These are phyloP conservation scores for Cirrhinus mrigala DNA, from an alignment of 2,797 vertebrate genomes.

Conservation along the genomic window DNA sequence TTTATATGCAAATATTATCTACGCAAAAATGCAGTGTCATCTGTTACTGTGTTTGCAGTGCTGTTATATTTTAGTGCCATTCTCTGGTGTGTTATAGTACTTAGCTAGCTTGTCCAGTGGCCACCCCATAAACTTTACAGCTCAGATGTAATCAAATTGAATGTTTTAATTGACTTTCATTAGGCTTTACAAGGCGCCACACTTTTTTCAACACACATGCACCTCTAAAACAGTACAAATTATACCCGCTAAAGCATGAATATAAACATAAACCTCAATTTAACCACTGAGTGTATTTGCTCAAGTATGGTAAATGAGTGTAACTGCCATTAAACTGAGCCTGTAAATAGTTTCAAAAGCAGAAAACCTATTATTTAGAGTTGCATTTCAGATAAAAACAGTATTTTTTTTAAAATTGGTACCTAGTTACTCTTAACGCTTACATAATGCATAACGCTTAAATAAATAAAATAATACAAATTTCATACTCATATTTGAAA, in stretches of 20 bases:
- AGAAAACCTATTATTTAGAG: background rate
- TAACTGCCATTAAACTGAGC: conserved; percentile 8
- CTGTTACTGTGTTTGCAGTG: conserved; percentile 13
- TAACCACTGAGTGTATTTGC: conserved; percentile 5
- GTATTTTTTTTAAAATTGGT: conserved; percentile 5
- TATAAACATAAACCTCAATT: conserved; percentile 36
- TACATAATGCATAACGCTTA: too few species aligned
- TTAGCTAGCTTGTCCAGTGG: conserved; percentile 31
- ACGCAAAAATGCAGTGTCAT: background rate
- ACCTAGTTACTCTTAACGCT: background rate
- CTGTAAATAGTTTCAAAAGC: conserved; percentile 27
- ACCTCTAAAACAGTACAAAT: conserved; percentile 44
- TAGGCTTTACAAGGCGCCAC: conserved; percentile 47
- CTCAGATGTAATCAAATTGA: conserved; percentile 47
- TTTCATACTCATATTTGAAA: background rate
- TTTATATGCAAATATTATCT: background rate
- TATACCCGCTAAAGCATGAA: conserved; percentile 12
- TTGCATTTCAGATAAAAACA: background rate
- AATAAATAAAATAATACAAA: background rate
- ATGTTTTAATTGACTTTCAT: conserved; percentile 59
- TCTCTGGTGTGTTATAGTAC: conserved; percentile 28
- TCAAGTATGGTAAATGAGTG: conserved; percentile 22
- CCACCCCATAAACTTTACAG: conserved; percentile 56
- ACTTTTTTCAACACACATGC: conserved; percentile 9
- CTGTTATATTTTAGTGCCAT: conserved; percentile 32